A percentile compares a stretch with the other conserved stretches of the same genome.
Evolutionary conservation across 2,888 invertebrate genomes (phyloP).

Genomic region (Orchestes rusci): DNA sequence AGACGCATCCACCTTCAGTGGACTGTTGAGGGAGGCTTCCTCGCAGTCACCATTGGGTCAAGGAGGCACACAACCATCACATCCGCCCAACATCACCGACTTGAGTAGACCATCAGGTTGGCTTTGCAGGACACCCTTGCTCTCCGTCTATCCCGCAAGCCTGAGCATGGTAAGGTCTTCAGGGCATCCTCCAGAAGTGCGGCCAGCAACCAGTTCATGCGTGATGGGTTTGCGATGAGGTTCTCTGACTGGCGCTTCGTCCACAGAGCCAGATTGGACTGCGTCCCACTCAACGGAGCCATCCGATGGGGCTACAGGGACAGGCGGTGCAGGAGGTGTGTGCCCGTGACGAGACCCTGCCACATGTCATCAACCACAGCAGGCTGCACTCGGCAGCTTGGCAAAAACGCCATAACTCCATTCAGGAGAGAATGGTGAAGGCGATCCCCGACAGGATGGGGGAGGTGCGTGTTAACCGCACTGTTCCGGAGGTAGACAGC

Average conservation of each 20-base stretch:
- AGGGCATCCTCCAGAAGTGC: slow-evolving; percentile 16
- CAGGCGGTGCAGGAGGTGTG: slow-evolving; percentile 30
- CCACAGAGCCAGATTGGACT: slow-evolving; percentile 35
- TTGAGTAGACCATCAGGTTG: too few species aligned
- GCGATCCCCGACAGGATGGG: neutral
- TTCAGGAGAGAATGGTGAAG: slow-evolving; percentile 33
- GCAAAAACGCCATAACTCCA: slow-evolving; percentile 29
- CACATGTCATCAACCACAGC: slow-evolving; percentile 39
- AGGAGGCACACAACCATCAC: too few species aligned
- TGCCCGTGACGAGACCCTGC: slow-evolving; percentile 31
- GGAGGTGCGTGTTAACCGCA: slow-evolving; percentile 1
- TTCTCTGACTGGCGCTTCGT: slow-evolving; percentile 41
- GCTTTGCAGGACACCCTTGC: too few species aligned
- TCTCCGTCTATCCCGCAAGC: too few species aligned
- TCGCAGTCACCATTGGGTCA: too few species aligned
- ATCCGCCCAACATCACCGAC: too few species aligned
- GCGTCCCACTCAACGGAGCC: slow-evolving; percentile 33
- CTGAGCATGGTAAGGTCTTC: slow-evolving; percentile 33
- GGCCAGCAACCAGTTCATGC: slow-evolving; percentile 31
- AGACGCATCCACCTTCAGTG: too few species aligned
- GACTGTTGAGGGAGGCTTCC: too few species aligned
- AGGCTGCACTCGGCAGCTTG: slow-evolving; percentile 30
- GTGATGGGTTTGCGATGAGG: slow-evolving; percentile 25
- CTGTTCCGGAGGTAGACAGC: neutral
- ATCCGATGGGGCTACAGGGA: slow-evolving; percentile 9